phyloP scores from a whole-genome alignment of 2,888 invertebrate species.

The Leptopterna dolabrata region DNA sequence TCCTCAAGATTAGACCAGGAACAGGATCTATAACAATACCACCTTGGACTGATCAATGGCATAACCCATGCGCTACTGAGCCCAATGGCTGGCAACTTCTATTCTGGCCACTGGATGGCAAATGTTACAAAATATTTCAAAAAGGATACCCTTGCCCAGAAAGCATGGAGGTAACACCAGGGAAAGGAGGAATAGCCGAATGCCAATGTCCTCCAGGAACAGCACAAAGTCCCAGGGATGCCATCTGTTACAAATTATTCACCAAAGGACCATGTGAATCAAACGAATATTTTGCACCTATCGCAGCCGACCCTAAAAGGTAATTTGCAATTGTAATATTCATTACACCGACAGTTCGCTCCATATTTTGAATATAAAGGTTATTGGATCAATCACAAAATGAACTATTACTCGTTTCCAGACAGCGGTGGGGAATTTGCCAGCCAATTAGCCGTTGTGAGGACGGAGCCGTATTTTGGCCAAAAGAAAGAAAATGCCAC shows the following conservation, averaged over 20 bases:
- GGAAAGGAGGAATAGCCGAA: slow-evolving; percentile 75
- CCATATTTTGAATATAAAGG: neutral
- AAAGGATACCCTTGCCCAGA: slow-evolving; percentile 83
- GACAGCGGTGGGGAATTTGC: slow-evolving; percentile 78
- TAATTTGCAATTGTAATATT: neutral
- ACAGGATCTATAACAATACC: slow-evolving; percentile 71
- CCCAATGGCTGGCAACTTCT: slow-evolving; percentile 87
- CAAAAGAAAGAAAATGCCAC: slow-evolving; percentile 81
- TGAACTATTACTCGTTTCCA: neutral
- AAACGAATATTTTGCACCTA: slow-evolving; percentile 82
- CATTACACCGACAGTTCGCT: neutral
- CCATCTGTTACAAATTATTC: slow-evolving; percentile 80
- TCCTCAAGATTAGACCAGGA: neutral
- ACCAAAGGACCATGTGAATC: slow-evolving; percentile 78
- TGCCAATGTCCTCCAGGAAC: slow-evolving; percentile 87
- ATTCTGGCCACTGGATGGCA: slow-evolving; percentile 85
- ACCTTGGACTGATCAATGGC: slow-evolving; percentile 85
- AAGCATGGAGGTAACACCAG: slow-evolving; percentile 84
- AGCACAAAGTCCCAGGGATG: slow-evolving; percentile 77
- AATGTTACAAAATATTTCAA: slow-evolving; percentile 89
- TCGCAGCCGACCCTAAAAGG: slow-evolving; percentile 65
- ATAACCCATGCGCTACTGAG: slow-evolving; percentile 84
- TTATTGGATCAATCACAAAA: neutral
- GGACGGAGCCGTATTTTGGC: slow-evolving; percentile 79
- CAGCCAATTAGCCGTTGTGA: slow-evolving; percentile 76